Evolutionary conservation across 2,888 invertebrate genomes (phyloP), one percentile per base, ranked within the genome.

Genomic region (Eubasilissa splendida): DNA sequence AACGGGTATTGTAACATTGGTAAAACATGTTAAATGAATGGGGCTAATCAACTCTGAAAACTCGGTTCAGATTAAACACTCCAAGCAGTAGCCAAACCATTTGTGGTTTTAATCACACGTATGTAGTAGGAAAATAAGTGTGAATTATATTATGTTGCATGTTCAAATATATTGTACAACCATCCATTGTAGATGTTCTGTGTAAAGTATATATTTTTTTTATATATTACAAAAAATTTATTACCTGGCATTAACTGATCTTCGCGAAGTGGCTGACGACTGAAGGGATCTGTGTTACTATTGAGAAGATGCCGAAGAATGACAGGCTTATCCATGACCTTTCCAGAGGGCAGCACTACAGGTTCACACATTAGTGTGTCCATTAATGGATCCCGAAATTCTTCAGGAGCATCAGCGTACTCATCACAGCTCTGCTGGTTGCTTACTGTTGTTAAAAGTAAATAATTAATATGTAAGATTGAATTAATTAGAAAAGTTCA

Each of bases 231-330:
- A 74, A 33, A 59, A 12, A 12, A 76, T 12, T 33, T 7, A 86
- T 88, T 89, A 97, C 97, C 96, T 88, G 98, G 96, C 85, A 93
- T 93, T 75, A 99, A 92, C 93, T 98, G 96, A 86, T 97, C 97
- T 89, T 98, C 98, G 11, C 96, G 96, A 66, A 99, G 93, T 14
- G 96, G 95, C 88, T 98, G 98, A 82, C 99, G 92, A 89, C 98
- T 99, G 91, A 99, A 99, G 0, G 99, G 99, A 91, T 99, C 99
- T 0, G 98, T 99, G 86, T 95, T 96, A 86, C 98, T 98, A 89
- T 99, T 99, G 85, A 99, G 92, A 86, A 99, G 91, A 90, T 99
- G 99, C 83, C 98, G 92, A 87, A 97, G 93, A 83, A 99, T 99
- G 85, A 98, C 96, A 54, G 97, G 93, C 82, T 98, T 93, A 89